A percentile compares a stretch with the other conserved stretches of the same genome.
phyloP scores from a whole-genome alignment of 1,140 invertebrate genomes.

The Microvelia longipes region DNA sequence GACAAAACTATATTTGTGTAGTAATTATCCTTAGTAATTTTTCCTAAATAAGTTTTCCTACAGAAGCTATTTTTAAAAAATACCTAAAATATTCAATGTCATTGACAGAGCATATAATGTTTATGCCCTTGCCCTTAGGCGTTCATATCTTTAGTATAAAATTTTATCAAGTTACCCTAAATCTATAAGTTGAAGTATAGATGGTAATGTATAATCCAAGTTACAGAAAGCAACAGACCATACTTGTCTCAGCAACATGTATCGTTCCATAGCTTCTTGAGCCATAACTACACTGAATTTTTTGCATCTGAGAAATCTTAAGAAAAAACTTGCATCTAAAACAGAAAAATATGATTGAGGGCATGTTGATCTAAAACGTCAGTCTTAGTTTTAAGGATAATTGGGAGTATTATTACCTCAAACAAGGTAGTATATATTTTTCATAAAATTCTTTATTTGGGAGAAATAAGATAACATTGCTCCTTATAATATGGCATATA shows the following conservation, averaged over 20 bases:
- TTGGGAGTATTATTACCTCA: neutral
- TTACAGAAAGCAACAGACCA: slow-evolving; percentile 47
- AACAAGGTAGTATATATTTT: neutral
- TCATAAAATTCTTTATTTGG: neutral
- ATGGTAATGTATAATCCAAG: slow-evolving; percentile 49
- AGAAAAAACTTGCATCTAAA: slow-evolving; percentile 53
- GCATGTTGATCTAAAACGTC: neutral
- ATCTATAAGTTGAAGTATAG: slow-evolving; percentile 50
- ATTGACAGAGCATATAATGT: too few relatives aligned
- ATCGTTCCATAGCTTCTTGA: slow-evolving; percentile 63
- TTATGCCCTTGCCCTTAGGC: too few relatives aligned
- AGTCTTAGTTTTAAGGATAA: too few relatives aligned
- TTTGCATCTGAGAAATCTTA: slow-evolving; percentile 63
- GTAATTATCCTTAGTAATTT: too few relatives aligned
- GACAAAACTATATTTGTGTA: too few relatives aligned
- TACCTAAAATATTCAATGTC: too few relatives aligned
- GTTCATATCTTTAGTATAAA: too few relatives aligned
- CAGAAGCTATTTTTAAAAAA: too few relatives aligned
- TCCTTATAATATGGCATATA: neutral
- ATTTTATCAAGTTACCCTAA: slow-evolving; percentile 38
- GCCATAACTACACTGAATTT: slow-evolving; percentile 71
- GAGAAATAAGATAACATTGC: neutral
- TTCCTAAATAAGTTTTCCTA: too few relatives aligned
- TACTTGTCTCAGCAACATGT: slow-evolving; percentile 59
- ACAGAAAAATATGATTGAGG: neutral